Base-by-base conservation (phyloP, 1,140 invertebrate genomes). In the Bombus superbus region DNA sequence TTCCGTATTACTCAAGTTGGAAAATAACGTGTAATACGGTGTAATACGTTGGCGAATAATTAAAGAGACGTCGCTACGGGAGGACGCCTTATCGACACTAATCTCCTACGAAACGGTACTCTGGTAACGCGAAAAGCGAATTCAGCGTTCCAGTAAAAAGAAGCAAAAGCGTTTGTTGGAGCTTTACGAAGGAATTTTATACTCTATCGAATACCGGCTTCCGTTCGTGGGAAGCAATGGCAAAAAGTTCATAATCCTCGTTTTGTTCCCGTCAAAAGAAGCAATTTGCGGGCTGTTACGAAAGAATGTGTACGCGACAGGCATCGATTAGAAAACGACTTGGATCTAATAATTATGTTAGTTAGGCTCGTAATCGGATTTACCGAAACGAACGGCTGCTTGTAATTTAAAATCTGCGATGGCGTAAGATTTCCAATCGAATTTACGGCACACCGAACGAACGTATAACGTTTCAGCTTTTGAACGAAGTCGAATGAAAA, bases 1-100 rank as follows among this genome's bases (percentile, higher is more conserved):
- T 86, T 44, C 79, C 53, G 84, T 74, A 85, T 85, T 75, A 85
- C 79, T 81, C 84, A 75, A 81, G 35, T 44, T 81, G 71, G 78
- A 69, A 75, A 59, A 73, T 66, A 68, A 66, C 71, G 71, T 53
- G 59, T 32, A 32, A 32, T 32, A n/a, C 44, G 38, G 15, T 32
- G 42, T 57, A 47, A 64, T 42, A 72, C 25, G 69, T 57, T 6
- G 9, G n/a, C 13, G 10, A 32, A 47, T n/a, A 78, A 83, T 83
- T 77, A 78, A 69, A 3, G 10, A 22, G 73, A 59, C 69, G 69
- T 15, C 1, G n/a, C 2, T 15, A 66, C 57, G 47, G 15, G 38
- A 53, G 4, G 3, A 57, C 11, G 10, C 1, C 32, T 38, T 25
- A 44, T 75, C 38, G 25, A 28, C 35, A 40, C 8, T 42, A 53